These are phyloP conservation scores for Chrysomela aeneicollis DNA, from an alignment of 2,888 invertebrate species.

Conservation along the genomic window DNA sequence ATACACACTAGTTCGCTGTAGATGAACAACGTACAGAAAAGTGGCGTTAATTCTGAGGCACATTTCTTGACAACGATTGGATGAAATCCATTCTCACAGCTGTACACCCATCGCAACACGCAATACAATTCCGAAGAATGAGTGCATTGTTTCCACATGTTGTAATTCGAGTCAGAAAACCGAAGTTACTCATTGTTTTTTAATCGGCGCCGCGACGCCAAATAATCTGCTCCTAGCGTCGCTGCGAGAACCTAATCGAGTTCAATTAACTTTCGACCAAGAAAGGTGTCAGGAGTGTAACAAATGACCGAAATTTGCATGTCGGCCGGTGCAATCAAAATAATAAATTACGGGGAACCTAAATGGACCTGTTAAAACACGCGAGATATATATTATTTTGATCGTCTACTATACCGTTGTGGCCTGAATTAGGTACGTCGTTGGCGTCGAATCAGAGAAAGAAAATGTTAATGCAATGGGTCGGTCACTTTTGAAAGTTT, in stretches of 20 bases:
- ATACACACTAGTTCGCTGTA: no score
- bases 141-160: no score
- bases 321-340: constrained; percentile 28
- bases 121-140: no score
- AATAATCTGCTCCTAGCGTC: neutral
- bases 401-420: constrained; percentile 17
- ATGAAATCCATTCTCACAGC: no score
- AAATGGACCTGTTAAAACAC: constrained; percentile 33
- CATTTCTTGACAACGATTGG: no score
- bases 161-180: neutral
- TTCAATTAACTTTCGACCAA: constrained; percentile 30
- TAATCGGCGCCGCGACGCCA: neutral
- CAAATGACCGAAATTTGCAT: constrained; percentile 32
- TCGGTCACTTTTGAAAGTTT: no score
- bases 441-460: neutral
- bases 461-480: neutral
- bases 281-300: constrained; percentile 28
- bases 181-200: neutral
- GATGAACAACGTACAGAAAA: no score
- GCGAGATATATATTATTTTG: constrained; percentile 32
- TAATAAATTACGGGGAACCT: constrained; percentile 29
- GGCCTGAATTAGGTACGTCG: constrained; percentile 25
- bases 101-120: no score
- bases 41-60: no score
- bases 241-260: constrained; percentile 10